Evolutionary conservation across 2,797 vertebrate genomes (phyloP).

Genomic region (Acrossocheilus fasciatus): DNA sequence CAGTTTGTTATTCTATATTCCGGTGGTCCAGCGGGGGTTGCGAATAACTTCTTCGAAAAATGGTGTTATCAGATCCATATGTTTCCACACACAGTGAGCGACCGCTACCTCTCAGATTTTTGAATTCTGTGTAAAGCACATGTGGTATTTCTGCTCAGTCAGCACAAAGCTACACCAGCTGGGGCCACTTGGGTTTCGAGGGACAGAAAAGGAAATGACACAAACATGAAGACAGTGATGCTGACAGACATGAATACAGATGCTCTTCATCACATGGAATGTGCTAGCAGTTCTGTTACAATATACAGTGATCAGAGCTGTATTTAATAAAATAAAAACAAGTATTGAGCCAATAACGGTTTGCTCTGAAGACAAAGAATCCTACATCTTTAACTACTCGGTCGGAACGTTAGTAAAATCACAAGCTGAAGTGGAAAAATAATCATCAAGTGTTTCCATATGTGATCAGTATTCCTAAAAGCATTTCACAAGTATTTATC

Average conservation of each 20-base stretch:
- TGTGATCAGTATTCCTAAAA: constrained; percentile 12
- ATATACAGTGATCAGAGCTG: neutral
- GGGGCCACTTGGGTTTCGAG: constrained; percentile 39
- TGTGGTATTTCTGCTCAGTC: constrained; percentile 53
- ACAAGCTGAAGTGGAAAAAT: constrained; percentile 5
- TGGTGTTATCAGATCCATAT: constrained; percentile 68
- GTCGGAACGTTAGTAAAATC: neutral
- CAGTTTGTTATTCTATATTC: constrained; percentile 64
- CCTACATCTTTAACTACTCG: neutral
- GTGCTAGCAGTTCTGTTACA: neutral
- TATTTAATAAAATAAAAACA: neutral
- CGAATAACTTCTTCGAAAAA: constrained; percentile 51
- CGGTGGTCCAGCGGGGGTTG: constrained; percentile 56
- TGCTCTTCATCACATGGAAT: neutral
- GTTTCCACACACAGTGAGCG: constrained; percentile 56
- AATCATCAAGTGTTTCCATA: constrained; percentile 18
- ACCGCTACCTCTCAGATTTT: constrained; percentile 20
- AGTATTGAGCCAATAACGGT: neutral
- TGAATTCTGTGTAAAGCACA: constrained; percentile 41
- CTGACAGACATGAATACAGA: constrained; percentile 28
- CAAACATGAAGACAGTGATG: constrained; percentile 39
- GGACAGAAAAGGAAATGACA: constrained; percentile 52
- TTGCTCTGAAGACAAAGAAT: neutral
- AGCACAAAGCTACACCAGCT: constrained; percentile 51
- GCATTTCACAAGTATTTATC: constrained; percentile 31